phyloP scores from a whole-genome alignment of 2,888 invertebrate species.

The Tortricodes alternella region DNA sequence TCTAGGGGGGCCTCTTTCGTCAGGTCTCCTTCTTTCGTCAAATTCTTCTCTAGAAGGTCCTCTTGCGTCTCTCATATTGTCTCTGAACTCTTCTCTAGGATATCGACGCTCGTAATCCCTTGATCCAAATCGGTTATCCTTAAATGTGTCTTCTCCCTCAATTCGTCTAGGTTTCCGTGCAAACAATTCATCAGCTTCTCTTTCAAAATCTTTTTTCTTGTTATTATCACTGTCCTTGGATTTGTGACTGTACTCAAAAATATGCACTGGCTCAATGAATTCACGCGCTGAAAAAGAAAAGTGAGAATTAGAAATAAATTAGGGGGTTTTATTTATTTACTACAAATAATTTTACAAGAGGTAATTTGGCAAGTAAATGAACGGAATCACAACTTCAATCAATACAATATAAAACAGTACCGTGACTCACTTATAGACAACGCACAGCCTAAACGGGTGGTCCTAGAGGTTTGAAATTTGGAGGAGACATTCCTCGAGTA shows the following conservation, averaged over 20 bases:
- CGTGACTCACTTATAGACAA: no score
- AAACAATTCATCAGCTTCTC: conserved; percentile 65
- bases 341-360: no score
- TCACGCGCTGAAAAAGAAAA: conserved; percentile 69
- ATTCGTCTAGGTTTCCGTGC: conserved; percentile 50
- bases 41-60: conserved; percentile 46
- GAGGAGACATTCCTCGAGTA: no score
- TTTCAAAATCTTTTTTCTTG: conserved; percentile 63
- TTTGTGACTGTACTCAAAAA: conserved; percentile 88
- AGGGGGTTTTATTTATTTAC: no score
- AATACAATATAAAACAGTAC: no score
- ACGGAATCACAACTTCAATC: no score
- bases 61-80: conserved; percentile 47
- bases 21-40: conserved; percentile 27
- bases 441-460: no score
- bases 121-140: conserved; percentile 33
- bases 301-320: conserved; percentile 11
- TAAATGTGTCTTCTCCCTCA: conserved; percentile 49
- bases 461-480: no score
- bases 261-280: conserved; percentile 85
- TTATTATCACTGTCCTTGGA: conserved; percentile 67
- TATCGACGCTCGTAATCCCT: conserved; percentile 28
- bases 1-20: conserved; percentile 37
- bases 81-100: conserved; percentile 32
- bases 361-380: no score